Evolutionary conservation across 2,797 vertebrate genomes (phyloP).

Genomic region (Zalophus californianus): DNA sequence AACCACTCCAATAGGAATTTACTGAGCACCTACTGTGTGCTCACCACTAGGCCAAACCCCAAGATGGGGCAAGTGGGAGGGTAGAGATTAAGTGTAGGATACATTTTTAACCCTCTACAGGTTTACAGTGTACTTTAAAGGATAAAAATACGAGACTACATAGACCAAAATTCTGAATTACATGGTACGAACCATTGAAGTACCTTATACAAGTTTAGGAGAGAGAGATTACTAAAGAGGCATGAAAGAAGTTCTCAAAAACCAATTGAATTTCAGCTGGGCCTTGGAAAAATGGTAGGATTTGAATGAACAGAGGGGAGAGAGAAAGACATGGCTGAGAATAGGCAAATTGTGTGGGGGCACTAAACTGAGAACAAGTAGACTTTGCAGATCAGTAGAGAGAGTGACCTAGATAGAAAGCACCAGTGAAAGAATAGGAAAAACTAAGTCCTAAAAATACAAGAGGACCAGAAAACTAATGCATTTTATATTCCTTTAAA

Average conservation of each 20-base stretch:
- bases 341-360: not conserved
- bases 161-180: constrained; percentile 18
- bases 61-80: not conserved
- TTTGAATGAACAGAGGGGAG: not conserved
- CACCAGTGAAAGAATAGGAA: not conserved
- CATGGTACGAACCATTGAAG: not conserved
- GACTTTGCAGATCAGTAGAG: not conserved
- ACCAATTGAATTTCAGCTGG: not conserved
- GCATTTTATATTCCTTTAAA: constrained; percentile 44
- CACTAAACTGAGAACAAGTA: constrained; percentile 10
- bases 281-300: not conserved
- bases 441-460: constrained; percentile 50
- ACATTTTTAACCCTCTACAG: not conserved
- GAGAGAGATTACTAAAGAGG: not conserved
- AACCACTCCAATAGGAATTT: constrained; percentile 30
- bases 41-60: not conserved
- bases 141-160: not conserved
- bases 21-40: not conserved
- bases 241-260: constrained; percentile 24
- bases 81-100: not conserved
- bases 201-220: not conserved
- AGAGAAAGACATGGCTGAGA: not conserved
- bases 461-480: not conserved
- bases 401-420: constrained; percentile 6
- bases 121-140: constrained; percentile 5